These are phyloP conservation scores for Nephrotoma guestfalica DNA, from an alignment of 2,888 invertebrate species.

Conservation along the genomic window DNA sequence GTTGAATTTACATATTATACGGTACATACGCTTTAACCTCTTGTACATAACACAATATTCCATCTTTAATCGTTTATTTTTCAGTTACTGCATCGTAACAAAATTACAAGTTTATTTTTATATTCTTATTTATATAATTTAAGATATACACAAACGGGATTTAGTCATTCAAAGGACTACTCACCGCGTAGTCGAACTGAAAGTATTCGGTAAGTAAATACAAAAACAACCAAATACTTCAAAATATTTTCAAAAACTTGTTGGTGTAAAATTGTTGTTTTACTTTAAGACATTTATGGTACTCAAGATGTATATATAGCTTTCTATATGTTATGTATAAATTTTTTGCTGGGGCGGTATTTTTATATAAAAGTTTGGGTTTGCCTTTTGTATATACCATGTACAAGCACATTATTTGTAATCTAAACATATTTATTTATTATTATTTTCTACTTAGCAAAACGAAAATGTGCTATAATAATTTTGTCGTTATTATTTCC, in stretches of 20 bases:
- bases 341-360: not conserved
- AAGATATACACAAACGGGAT: conserved; percentile 28
- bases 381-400: not conserved
- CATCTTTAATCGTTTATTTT: not conserved
- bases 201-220: conserved; percentile 53
- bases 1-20: not conserved
- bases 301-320: not conserved
- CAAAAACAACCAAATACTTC: not conserved
- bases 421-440: not conserved
- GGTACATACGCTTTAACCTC: not conserved
- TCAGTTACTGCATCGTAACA: not conserved
- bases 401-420: not conserved
- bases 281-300: not conserved
- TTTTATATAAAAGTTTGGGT: not conserved
- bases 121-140: conserved; percentile 6
- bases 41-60: not conserved
- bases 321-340: not conserved
- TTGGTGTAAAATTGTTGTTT: not conserved
- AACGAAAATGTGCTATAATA: not conserved
- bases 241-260: not conserved
- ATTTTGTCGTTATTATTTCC: not conserved
- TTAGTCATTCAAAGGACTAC: conserved; percentile 50
- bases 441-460: not conserved
- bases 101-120: not conserved
- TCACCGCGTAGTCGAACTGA: conserved; percentile 65